These are phyloP conservation scores for Dichetophora obliterata DNA, from an alignment of 2,888 invertebrate species.

Conservation along the genomic window DNA sequence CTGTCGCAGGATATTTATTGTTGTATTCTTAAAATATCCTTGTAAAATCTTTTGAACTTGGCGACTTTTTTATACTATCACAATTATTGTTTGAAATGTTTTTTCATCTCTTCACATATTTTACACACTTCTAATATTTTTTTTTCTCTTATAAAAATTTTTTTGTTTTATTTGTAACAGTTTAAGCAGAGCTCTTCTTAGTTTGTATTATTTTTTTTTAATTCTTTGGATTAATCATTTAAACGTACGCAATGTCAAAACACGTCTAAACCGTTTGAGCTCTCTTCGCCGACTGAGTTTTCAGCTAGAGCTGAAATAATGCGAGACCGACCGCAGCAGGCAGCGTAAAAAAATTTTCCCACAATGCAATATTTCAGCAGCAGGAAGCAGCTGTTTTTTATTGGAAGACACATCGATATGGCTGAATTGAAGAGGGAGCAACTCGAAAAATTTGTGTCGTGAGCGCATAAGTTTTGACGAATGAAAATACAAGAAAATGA, in stretches of 20 bases:
- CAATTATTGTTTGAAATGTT: background rate
- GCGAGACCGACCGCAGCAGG: background rate
- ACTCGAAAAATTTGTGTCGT: background rate
- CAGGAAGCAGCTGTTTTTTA: slow-evolving; percentile 35
- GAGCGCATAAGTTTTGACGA: background rate
- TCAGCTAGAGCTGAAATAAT: background rate
- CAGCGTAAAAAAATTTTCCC: background rate
- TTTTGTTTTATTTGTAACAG: slow-evolving; percentile 25
- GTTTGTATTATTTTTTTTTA: slow-evolving; percentile 1
- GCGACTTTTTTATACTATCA: background rate
- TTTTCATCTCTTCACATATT: background rate
- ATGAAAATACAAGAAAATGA: background rate
- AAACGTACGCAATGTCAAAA: background rate
- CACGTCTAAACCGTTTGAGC: slow-evolving; percentile 56
- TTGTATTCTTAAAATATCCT: background rate
- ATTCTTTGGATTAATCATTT: slow-evolving; percentile 34
- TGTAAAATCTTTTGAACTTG: background rate
- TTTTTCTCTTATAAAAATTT: slow-evolving; percentile 47
- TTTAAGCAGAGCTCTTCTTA: slow-evolving; percentile 42
- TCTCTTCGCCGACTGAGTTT: slow-evolving; percentile 60
- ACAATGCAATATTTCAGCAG: background rate
- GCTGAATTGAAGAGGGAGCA: slow-evolving; percentile 19
- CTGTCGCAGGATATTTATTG: background rate
- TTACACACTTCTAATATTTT: slow-evolving; percentile 28
- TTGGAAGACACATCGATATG: background rate